Percentiles rank a stretch among this genome's conserved stretches.
Conservation (phyloP, 2,113 vertebrate genomes). For the Neoarius graeffei region DNA sequence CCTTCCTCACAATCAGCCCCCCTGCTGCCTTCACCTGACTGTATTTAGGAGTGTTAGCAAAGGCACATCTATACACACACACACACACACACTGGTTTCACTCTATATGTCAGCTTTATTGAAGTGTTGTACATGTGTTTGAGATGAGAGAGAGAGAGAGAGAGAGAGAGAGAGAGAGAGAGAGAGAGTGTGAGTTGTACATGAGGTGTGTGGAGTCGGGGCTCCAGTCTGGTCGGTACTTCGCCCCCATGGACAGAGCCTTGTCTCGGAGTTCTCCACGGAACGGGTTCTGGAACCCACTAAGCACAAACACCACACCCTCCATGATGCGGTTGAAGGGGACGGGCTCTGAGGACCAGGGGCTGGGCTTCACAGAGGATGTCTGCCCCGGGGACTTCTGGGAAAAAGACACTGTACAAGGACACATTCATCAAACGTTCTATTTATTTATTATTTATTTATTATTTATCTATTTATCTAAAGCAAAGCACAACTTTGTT, state of each 20-base stretch:
- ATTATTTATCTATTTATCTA: not conserved
- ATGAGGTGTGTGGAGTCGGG: conserved; percentile 86
- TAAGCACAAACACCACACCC: conserved; percentile 87
- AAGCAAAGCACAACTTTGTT: no score
- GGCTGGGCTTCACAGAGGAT: conserved; percentile 30
- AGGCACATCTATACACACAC: conserved; percentile 80
- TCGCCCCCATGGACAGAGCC: conserved; percentile 85
- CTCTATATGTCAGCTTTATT: not conserved
- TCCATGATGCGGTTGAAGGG: conserved; percentile 74
- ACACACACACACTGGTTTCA: conserved; percentile 45
- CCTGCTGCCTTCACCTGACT: conserved; percentile 85
- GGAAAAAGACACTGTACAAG: conserved; percentile 54
- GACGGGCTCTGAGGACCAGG: conserved; percentile 51
- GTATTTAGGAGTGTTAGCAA: conserved; percentile 91
- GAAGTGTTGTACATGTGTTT: conserved; percentile 65
- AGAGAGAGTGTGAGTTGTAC: conserved; percentile 65
- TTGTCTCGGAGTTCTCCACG: conserved; percentile 86
- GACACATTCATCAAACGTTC: not conserved
- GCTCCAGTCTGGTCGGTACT: conserved; percentile 86
- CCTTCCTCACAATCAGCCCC: conserved; percentile 83
- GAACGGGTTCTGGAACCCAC: conserved; percentile 91
- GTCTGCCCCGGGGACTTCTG: conserved; percentile 63
- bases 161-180: not conserved
- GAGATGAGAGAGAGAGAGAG: not conserved
- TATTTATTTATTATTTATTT: not conserved